Conservation (phyloP, 2,888 invertebrate species). For the Melikaiella ostensackeni region DNA sequence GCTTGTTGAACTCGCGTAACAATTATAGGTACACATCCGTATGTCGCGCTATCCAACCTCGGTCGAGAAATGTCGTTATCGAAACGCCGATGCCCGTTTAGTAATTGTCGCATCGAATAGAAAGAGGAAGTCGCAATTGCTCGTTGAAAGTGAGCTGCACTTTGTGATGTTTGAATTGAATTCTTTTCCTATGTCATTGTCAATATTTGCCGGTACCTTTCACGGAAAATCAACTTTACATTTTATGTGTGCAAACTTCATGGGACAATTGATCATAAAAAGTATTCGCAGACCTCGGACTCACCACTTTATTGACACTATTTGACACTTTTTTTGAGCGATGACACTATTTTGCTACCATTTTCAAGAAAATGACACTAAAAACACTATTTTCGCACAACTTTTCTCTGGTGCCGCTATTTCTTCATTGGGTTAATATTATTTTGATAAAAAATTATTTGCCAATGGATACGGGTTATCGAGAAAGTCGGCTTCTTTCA, state of each 20-base stretch:
- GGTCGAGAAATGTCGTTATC: conserved; percentile 57
- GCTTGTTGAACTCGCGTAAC: conserved; percentile 43
- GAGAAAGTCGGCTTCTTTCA: too few species aligned
- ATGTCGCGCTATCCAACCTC: conserved; percentile 46
- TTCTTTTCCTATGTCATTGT: conserved; percentile 18
- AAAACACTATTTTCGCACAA: too few species aligned
- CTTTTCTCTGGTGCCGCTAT: too few species aligned
- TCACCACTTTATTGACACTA: too few species aligned
- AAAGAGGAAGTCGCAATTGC: conserved; percentile 56
- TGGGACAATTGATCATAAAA: neutral
- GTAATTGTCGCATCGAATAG: conserved; percentile 54
- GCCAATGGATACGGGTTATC: too few species aligned
- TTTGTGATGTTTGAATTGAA: conserved; percentile 33
- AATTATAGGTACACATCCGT: conserved; percentile 50
- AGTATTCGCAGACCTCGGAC: too few species aligned
- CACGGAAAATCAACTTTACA: neutral
- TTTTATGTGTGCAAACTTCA: neutral
- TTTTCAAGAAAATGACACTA: too few species aligned
- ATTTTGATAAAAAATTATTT: too few species aligned
- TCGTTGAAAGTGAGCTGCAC: conserved; percentile 53
- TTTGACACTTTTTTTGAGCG: too few species aligned
- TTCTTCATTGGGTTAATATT: too few species aligned
- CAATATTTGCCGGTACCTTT: conserved; percentile 4
- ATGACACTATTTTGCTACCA: too few species aligned
- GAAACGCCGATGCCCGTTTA: conserved; percentile 49